A percentile compares a stretch with the other conserved stretches of the same genome.
These are phyloP conservation scores for Drosophila nigromelanica DNA, from an alignment of 1,140 invertebrate genomes.

Conservation along the genomic window DNA sequence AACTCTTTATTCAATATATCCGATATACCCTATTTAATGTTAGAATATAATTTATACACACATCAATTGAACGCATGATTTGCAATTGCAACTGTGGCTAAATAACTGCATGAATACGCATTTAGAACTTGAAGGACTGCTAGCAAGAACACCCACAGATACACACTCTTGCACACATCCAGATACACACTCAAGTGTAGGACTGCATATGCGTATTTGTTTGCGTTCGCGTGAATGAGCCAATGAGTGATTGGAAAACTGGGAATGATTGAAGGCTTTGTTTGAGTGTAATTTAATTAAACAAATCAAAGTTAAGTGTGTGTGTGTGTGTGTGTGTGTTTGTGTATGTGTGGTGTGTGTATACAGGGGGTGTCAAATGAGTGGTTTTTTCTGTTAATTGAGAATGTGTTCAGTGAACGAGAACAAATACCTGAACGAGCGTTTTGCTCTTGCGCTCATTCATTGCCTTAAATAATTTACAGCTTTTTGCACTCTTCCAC, in stretches of 20 bases:
- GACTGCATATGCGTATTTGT: constrained; percentile 57
- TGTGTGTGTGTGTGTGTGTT: not conserved
- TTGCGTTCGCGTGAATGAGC: constrained; percentile 75
- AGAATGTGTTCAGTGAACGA: constrained; percentile 70
- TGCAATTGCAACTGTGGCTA: constrained; percentile 43
- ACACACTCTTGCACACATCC: constrained; percentile 37
- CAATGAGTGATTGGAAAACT: constrained; percentile 79
- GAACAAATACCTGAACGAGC: constrained; percentile 45
- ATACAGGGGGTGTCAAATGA: constrained; percentile 12
- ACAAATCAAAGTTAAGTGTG: constrained; percentile 65
- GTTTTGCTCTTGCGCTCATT: constrained; percentile 3
- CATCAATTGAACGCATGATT: constrained; percentile 47
- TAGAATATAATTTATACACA: constrained; percentile 17
- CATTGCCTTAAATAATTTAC: constrained; percentile 69
- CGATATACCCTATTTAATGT: not conserved
- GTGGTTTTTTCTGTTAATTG: constrained; percentile 59
- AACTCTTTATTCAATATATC: too few species aligned
- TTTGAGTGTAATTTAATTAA: constrained; percentile 81
- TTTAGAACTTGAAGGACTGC: constrained; percentile 36
- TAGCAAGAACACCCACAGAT: not conserved
- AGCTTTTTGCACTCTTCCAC: constrained; percentile 31
- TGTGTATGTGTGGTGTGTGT: constrained; percentile 1
- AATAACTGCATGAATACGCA: constrained; percentile 19
- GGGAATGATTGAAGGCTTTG: constrained; percentile 81
- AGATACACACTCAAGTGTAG: constrained; percentile 22